Base-by-base conservation (phyloP, 1,140 invertebrate species). In the Drosophila sturtevanti region DNA sequence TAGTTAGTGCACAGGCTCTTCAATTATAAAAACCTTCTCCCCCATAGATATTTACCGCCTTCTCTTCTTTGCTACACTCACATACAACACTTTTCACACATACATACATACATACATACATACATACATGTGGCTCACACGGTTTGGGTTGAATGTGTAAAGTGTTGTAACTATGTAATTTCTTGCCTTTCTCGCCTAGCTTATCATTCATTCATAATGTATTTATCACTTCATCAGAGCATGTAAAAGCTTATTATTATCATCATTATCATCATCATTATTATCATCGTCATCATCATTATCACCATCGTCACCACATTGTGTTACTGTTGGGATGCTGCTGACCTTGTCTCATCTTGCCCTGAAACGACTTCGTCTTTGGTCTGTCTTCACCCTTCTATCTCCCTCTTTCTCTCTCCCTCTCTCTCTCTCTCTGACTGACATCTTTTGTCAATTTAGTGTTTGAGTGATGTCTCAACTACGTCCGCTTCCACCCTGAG, bases 161-260 rank as follows among this genome's bases (percentile, higher is more conserved):
- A 12, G 4, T 12, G 27, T 6, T 22, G 14, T 37, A 14, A 52
- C 35, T 58, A 44, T 63, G 61, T 84, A 80, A 75, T 85, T 72
- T 69, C 72, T 34, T 37, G 41, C 72, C 38, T 38, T 41, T 22
- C 34, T 38, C 31, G 35, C 63, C 74, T 63, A 61, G 81, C 63
- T 55, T 11, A 56, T 16, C 52, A 55, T 55, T 16, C 52, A 55
- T 55, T 31, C 78, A 87, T 85, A 87, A 81, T 86, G 81, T 86
- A 87, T 86, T 86, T 86, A 86, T 87, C 81, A 86, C 81, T 87
- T 86, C 71, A 86, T 86, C 81, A 87, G 76, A 70, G 69, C 78
- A 74, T 72, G 79, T 71, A 81, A 69, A 74, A 77, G 64, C 81
- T 72, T 87, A 78, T 78, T 65, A 86, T 81, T 81, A 80, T 60